These are phyloP conservation scores for Dermochelys coriacea DNA, from an alignment of 2,797 vertebrate genomes.

Conservation along the genomic window DNA sequence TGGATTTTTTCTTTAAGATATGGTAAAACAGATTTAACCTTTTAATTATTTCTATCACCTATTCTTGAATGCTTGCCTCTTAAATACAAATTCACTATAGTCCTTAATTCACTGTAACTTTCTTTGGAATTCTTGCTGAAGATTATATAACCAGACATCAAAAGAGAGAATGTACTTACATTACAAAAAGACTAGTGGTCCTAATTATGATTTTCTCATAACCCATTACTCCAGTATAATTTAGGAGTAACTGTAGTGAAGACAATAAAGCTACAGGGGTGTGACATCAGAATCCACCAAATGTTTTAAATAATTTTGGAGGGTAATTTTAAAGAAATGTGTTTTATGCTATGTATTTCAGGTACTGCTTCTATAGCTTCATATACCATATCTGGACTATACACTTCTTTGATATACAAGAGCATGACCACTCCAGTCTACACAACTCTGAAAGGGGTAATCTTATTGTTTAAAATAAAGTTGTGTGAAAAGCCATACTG, in stretches of 20 bases:
- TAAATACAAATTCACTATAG: not conserved
- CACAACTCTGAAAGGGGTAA: slow-evolving; percentile 95
- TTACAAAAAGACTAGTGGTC: not conserved
- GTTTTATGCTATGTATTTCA: slow-evolving; percentile 76
- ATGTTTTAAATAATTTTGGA: not conserved
- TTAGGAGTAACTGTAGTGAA: not conserved
- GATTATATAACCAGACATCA: not conserved
- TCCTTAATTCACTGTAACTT: slow-evolving; percentile 6
- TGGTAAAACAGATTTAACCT: not conserved
- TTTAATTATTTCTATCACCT: not conserved
- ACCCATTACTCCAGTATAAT: not conserved
- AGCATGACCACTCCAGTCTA: slow-evolving; percentile 94
- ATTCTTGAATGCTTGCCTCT: not conserved
- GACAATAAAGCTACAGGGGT: not conserved
- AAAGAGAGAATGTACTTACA: not conserved
- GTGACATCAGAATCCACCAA: not conserved
- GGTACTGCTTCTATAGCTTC: slow-evolving; percentile 85
- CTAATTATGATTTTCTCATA: not conserved
- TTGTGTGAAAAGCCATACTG: not conserved
- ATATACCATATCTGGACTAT: slow-evolving; percentile 88
- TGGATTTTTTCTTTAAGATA: not conserved
- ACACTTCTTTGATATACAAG: slow-evolving; percentile 94
- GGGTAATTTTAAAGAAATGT: not conserved
- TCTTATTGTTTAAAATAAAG: slow-evolving; percentile 39
- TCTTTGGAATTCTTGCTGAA: slow-evolving; percentile 40